Conservation (phyloP, 2,888 invertebrate species). For the Taphrorychus bicolor region DNA sequence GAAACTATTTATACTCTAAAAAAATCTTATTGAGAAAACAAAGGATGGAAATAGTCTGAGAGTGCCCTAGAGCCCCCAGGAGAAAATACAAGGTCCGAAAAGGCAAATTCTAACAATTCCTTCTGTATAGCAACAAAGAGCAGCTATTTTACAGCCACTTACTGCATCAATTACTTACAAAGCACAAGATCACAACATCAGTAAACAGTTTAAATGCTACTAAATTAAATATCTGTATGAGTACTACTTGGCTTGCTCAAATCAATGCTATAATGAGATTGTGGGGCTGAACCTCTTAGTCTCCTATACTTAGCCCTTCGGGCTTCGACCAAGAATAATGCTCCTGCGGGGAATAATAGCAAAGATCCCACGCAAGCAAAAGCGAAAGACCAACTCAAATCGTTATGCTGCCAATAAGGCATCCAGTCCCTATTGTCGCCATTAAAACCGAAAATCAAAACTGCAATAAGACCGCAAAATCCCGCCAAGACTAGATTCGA, state of each 20-base stretch:
- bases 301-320: constrained; percentile 78
- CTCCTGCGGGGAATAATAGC: constrained; percentile 76
- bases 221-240: constrained; percentile 75
- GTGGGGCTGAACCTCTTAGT: constrained; percentile 71
- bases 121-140: too few species aligned
- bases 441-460: constrained; percentile 86
- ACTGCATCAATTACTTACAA: too few species aligned
- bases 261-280: constrained; percentile 71
- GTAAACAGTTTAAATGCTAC: not conserved
- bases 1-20: too few species aligned
- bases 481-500: constrained; percentile 76
- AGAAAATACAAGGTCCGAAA: too few species aligned
- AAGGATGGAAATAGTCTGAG: too few species aligned
- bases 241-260: constrained; percentile 69
- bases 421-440: constrained; percentile 95
- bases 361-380: constrained; percentile 83
- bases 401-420: constrained; percentile 96
- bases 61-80: too few species aligned
- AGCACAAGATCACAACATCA: too few species aligned
- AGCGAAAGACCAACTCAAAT: constrained; percentile 93
- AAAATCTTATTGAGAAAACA: too few species aligned
- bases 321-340: constrained; percentile 84
- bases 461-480: constrained; percentile 81
- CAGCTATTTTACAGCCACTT: too few species aligned
- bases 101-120: too few species aligned